Evolutionary conservation across 2,797 vertebrate species (phyloP), one percentile per base, ranked within the genome.

Genomic region (Tiaroga cobitis): DNA sequence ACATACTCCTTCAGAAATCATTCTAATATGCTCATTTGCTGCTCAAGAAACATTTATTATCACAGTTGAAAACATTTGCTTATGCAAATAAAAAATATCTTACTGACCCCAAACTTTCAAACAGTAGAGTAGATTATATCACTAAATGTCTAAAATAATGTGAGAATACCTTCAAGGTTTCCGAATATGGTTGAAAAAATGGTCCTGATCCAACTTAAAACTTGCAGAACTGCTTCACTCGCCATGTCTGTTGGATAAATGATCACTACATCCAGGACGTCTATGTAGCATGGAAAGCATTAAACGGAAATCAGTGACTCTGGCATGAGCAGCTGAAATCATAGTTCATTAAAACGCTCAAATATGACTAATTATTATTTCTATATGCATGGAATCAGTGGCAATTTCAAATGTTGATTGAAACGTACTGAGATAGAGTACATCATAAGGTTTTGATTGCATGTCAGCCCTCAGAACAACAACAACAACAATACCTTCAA

Each of bases 401-500:
- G 11, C 75, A 81, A 54, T 56, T 70, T 73, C 26, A 13, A 56
- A 81, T 19, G 16, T 5, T 72, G 80, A 69, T 39, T 29, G 56
- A 78, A 41, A 43, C 16, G 39, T 29, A 29, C 15, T 37, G 63
- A 37, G 21, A 37, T 54, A 3, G 21, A 67, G 13, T 29, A 69
- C 2, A 81, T 54, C 18, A 26, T 54, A 3, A 39, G 51, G 56
- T n/a, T 69, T n/a, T 69, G 16, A 81, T 46, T 32, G 37, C 37
- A 21, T 74, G 19, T 74, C 43, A 74, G 29, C 24, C 18, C 32
- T 11, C 72, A 76, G 18, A 81, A 76, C 29, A 68, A 49, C 37
- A 63, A 37, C 37, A 63, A 24, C 11, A 32, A 10, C 4, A 68
- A 46, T 87, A 90, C 89, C 89, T 89, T 90, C 88, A 81, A 90